phyloP scores from a whole-genome alignment of 2,113 vertebrate genomes.

The Stictonetta naevosa region DNA sequence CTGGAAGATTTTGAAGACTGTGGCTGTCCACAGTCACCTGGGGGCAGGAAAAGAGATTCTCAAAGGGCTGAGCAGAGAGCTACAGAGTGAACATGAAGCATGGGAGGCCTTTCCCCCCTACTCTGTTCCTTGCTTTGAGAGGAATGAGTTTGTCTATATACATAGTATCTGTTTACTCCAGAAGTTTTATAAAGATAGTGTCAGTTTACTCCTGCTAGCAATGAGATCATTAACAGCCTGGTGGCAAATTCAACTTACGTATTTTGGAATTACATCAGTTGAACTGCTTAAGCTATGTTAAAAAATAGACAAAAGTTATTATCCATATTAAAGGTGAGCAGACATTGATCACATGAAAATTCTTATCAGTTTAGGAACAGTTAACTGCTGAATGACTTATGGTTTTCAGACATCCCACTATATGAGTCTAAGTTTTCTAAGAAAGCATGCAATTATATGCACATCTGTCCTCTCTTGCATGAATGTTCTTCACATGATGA shows the following conservation, averaged over 20 bases:
- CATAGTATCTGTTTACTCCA: background rate
- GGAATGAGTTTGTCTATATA: background rate
- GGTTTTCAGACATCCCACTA: conserved; percentile 8
- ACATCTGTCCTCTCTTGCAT: background rate
- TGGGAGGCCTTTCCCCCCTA: background rate
- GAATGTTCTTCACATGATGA: background rate
- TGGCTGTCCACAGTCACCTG: background rate
- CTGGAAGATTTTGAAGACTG: background rate
- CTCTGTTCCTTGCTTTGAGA: background rate
- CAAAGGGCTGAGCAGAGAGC: background rate
- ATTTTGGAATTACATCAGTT: background rate
- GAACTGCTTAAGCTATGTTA: background rate
- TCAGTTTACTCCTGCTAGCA: background rate
- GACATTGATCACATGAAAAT: background rate
- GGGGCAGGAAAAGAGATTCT: background rate
- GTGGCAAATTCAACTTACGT: background rate
- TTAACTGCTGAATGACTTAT: background rate
- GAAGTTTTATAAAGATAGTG: background rate
- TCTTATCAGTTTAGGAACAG: background rate
- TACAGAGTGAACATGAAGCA: background rate
- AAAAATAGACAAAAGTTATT: background rate
- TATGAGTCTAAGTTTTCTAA: conserved; percentile 5
- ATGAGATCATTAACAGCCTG: background rate
- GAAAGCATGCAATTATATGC: conserved; percentile 41
- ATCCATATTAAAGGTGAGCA: background rate